phyloP scores from a whole-genome alignment of 2,113 vertebrate genomes.

The Peromyscus maniculatus region DNA sequence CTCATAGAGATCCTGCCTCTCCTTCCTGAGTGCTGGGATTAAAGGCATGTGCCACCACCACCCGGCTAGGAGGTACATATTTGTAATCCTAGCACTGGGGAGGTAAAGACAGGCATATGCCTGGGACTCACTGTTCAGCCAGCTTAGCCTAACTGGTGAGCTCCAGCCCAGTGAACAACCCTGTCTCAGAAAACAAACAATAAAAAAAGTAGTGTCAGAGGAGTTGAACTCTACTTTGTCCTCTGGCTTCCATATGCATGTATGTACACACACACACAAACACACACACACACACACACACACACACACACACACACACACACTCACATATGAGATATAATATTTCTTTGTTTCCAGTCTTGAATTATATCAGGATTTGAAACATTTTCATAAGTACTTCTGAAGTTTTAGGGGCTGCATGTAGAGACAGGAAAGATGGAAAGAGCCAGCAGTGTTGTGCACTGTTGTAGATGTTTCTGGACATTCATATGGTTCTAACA shows the following conservation, averaged over 20 bases:
- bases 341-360: slow-evolving; percentile 35
- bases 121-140: background rate
- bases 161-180: background rate
- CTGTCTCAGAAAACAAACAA: background rate
- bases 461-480: background rate
- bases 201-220: no score
- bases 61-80: no score
- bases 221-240: background rate
- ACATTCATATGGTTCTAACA: background rate
- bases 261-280: no score
- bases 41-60: no score
- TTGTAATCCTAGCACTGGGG: background rate
- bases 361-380: slow-evolving; percentile 9
- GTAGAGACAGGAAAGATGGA: background rate
- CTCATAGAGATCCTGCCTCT: no score
- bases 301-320: background rate
- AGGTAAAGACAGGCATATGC: background rate
- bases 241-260: background rate
- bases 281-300: no score
- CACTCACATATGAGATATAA: background rate
- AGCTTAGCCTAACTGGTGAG: background rate
- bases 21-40: no score
- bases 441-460: background rate
- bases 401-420: background rate
- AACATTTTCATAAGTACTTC: slow-evolving; percentile 30